A percentile compares a stretch with the other conserved stretches of the same genome.
phyloP scores from a whole-genome alignment of 2,888 invertebrate species.

The Minunthozetes semirufus region DNA sequence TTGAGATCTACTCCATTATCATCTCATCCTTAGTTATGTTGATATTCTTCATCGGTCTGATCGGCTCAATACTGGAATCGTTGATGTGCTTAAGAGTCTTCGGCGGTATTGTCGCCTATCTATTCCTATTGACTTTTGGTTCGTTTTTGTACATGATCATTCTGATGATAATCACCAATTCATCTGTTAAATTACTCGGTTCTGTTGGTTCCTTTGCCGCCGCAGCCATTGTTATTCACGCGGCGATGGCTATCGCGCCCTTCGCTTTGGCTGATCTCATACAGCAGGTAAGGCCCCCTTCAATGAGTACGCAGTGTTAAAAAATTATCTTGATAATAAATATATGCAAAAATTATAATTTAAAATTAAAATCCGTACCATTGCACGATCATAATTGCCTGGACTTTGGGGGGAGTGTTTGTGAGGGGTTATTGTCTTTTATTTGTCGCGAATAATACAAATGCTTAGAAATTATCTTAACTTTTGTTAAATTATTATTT shows the following conservation, averaged over 20 bases:
- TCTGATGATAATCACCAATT: conserved; percentile 17
- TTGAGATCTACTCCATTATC: conserved; percentile 25
- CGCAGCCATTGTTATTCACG: conserved; percentile 31
- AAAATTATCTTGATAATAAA: too few relatives aligned
- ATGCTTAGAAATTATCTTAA: too few relatives aligned
- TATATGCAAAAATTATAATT: too few relatives aligned
- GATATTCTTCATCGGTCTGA: conserved; percentile 33
- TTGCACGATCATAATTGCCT: too few relatives aligned
- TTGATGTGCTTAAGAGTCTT: conserved; percentile 30
- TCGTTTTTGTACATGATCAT: conserved; percentile 28
- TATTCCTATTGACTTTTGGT: conserved; percentile 33
- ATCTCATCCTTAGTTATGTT: conserved; percentile 28
- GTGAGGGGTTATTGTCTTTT: too few relatives aligned
- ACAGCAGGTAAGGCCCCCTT: neutral
- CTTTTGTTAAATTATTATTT: too few relatives aligned
- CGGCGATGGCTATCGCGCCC: conserved; percentile 32
- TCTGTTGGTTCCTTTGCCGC: conserved; percentile 28
- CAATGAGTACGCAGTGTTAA: too few relatives aligned
- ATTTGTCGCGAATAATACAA: too few relatives aligned
- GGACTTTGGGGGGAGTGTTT: too few relatives aligned
- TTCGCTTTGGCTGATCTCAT: conserved; percentile 36
- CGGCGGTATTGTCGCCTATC: conserved; percentile 32
- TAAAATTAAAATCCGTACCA: too few relatives aligned
- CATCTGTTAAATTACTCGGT: conserved; percentile 11
- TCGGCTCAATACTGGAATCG: conserved; percentile 32